These are phyloP conservation scores for Apodemus agrarius DNA, from an alignment of 2,797 vertebrate genomes.

Conservation along the genomic window DNA sequence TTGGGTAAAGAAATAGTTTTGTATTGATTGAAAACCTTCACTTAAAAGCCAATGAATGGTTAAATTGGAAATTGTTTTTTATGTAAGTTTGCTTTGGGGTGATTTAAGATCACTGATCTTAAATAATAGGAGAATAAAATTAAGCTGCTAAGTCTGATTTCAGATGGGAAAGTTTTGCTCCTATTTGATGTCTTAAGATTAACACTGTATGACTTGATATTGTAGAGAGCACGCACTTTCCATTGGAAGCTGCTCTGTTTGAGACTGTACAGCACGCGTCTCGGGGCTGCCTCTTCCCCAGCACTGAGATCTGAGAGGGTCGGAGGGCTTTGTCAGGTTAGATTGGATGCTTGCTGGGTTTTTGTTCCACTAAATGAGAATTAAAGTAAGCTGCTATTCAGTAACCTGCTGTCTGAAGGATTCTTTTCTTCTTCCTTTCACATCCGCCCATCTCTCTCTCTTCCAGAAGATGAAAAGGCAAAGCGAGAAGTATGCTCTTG, in stretches of 20 bases:
- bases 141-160: neutral
- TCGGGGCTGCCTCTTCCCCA: neutral
- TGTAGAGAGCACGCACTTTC: neutral
- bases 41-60: neutral
- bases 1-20: neutral
- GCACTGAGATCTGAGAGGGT: neutral
- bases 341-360: neutral
- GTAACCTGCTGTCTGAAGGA: neutral
- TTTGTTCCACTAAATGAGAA: constrained; percentile 31
- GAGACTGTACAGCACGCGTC: neutral
- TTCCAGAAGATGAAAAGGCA: constrained; percentile 94
- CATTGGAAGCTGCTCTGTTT: neutral
- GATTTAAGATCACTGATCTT: constrained; percentile 17
- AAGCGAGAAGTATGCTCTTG: constrained; percentile 92
- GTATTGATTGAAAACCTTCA: constrained; percentile 34
- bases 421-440: neutral
- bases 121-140: constrained; percentile 43
- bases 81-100: constrained; percentile 41
- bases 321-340: neutral
- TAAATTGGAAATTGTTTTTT: constrained; percentile 6
- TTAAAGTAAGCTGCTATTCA: neutral
- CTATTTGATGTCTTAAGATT: constrained; percentile 46
- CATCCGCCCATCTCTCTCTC: neutral
- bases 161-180: constrained; percentile 33
- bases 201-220: neutral